phyloP scores from a whole-genome alignment of 2,113 vertebrate genomes.

The Nannobrachium achirus region DNA sequence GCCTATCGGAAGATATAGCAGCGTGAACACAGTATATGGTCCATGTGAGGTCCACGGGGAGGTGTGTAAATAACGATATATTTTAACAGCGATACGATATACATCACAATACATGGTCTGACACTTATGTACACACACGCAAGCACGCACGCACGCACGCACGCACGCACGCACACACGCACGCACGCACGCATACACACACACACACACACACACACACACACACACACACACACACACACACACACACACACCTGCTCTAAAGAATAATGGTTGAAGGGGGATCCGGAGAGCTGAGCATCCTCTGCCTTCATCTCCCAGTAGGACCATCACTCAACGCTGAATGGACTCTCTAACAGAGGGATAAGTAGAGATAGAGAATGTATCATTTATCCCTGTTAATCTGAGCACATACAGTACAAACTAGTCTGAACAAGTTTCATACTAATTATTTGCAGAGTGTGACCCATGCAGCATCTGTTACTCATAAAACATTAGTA shows the following conservation, averaged over 20 bases:
- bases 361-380: neutral
- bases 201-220: conserved; percentile 10
- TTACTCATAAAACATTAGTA: too few species aligned
- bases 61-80: too few species aligned
- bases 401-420: too few species aligned
- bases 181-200: neutral
- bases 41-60: too few species aligned
- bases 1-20: too few species aligned
- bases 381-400: neutral
- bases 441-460: too few species aligned
- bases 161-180: neutral
- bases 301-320: conserved; percentile 31
- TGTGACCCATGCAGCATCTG: too few species aligned
- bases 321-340: neutral
- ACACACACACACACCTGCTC: neutral
- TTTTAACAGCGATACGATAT: too few species aligned
- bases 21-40: too few species aligned
- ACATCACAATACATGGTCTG: too few species aligned
- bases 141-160: neutral
- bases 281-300: neutral
- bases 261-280: conserved; percentile 36
- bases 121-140: too few species aligned
- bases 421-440: too few species aligned
- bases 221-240: conserved; percentile 4
- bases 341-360: conserved; percentile 22